Evolutionary conservation across 2,113 vertebrate species (phyloP).

Genomic region (Pseudorasbora parva): DNA sequence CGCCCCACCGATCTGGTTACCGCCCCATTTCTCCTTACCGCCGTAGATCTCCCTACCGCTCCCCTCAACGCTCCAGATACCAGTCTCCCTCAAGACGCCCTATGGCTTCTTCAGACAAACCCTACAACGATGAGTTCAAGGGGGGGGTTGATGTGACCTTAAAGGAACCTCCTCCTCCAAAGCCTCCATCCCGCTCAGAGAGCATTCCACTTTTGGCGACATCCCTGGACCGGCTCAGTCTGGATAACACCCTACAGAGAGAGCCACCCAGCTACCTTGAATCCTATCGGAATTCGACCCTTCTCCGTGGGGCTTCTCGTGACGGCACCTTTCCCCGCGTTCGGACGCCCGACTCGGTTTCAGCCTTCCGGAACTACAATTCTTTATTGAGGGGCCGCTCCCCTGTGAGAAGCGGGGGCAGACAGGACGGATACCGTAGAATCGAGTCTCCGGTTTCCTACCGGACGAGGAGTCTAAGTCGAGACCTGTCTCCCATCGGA

Average conservation of each 20-base stretch:
- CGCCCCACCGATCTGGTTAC: constrained; percentile 69
- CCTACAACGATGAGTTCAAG: constrained; percentile 76
- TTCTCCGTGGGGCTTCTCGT: constrained; percentile 62
- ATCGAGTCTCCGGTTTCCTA: constrained; percentile 60
- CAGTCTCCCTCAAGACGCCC: constrained; percentile 79
- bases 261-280: constrained; percentile 41
- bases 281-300: constrained; percentile 61
- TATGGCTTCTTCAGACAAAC: constrained; percentile 67
- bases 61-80: constrained; percentile 73
- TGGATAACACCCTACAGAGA: constrained; percentile 54
- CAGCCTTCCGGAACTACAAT: constrained; percentile 72
- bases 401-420: constrained; percentile 50
- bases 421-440: constrained; percentile 45
- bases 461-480: constrained; percentile 72
- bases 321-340: constrained; percentile 66
- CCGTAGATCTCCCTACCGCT: constrained; percentile 73
- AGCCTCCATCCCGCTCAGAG: constrained; percentile 59
- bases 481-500: constrained; percentile 69
- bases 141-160: constrained; percentile 65
- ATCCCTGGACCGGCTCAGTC: constrained; percentile 66
- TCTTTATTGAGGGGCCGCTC: constrained; percentile 72
- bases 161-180: constrained; percentile 59
- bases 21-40: constrained; percentile 80
- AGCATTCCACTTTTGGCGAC: constrained; percentile 66
- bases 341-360: constrained; percentile 70